Base-by-base conservation (phyloP, 2,113 vertebrate genomes). In the Xenus cinereus region DNA sequence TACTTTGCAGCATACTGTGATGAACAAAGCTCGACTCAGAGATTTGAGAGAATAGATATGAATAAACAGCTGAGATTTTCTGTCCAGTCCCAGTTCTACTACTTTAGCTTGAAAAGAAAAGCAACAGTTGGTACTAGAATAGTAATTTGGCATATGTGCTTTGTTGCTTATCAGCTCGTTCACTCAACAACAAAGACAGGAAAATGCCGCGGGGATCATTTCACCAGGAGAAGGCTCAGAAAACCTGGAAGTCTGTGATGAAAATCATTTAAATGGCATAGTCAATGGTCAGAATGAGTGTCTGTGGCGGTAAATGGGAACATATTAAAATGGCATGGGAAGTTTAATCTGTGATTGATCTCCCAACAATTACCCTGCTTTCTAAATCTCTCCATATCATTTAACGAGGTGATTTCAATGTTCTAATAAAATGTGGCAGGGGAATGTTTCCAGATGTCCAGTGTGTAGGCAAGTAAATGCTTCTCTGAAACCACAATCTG, bases 391-490 rank as follows among this genome's bases (percentile, higher is more conserved):
- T 81, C 89, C 26, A 27, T 91, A 86, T 81, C 78, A 83, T 97
- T 96, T 97, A 95, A 96, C 1, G 41, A 95, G 90, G 93, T 96
- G 91, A 94, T 87, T 94, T 95, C 90, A 96, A 64, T 89, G 74
- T 97, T 96, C 93, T 95, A 96, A 93, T 96, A 95, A 97, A 97
- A 95, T 33, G 64, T 85, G 88, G 84, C 93, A 92, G 63, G 56
- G 33, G 60, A 93, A 87, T 84, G 89, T 83, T 97, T 97, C 94
- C 95, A 97, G 90, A 97, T 90, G 86, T 87, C 71, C 53, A 73
- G 59, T 53, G 46, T 43, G 35, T 14, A 90, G 83, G 67, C 41
- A 92, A 92, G 85, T 87, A 81, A 95, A 85, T 30, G 48, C 54
- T 95, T 86, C 43, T 85, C 90, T 89, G 78, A 94, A 68, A 68